Evolutionary conservation across 2,888 invertebrate species (phyloP), one percentile per base, ranked within the genome.

Genomic region (Zygogramma bicolorata): DNA sequence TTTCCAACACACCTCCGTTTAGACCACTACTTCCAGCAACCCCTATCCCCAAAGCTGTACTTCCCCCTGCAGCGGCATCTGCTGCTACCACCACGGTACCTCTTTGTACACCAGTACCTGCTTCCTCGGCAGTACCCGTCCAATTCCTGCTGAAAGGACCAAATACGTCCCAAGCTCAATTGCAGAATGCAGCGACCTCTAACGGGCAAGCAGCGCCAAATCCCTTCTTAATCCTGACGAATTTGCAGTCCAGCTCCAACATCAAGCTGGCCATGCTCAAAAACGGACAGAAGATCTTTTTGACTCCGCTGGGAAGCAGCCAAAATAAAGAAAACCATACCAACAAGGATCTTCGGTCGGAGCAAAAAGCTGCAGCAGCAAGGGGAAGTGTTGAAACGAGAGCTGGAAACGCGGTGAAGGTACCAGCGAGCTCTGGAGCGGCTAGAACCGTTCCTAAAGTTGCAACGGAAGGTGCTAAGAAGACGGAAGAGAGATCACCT

Each of bases 141-240:
- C 38, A 68, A 13, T 13, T 71, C n/a, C 7, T 62, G 42, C 68
- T 65, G 4, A 73, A 42, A 57, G 67, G 31, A 42, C 20, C 46
- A 65, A 13, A 65, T 63, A 42, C 27, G 15, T 3, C 42, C 61
- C 58, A 58, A 22, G n/a, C n/a, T 22, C 10, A 29, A 29, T 10
- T 13, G 18, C 62, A 59, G 25, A 46, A 8, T 20, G 18, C 31
- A 25, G 22, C 8, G 31, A 53, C 4, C 34, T 8, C 4, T 3
- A 18, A 27, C 18, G 3, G 13, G 13, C 34, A 34, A 13, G 13
- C 34, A 1, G 34, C 34, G 1, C 34, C 34, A 0, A 2, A 8
- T 34, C 34, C 34, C 2, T 13, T 34, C 13, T 34, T 34, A 13
- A 34, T 34, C 13, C 3, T 34, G 34, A 34, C 34, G 10, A 34